A percentile compares a stretch with the other conserved stretches of the same genome.
Evolutionary conservation across 2,113 vertebrate species (phyloP).

Genomic region (Triplophysa siluroides): DNA sequence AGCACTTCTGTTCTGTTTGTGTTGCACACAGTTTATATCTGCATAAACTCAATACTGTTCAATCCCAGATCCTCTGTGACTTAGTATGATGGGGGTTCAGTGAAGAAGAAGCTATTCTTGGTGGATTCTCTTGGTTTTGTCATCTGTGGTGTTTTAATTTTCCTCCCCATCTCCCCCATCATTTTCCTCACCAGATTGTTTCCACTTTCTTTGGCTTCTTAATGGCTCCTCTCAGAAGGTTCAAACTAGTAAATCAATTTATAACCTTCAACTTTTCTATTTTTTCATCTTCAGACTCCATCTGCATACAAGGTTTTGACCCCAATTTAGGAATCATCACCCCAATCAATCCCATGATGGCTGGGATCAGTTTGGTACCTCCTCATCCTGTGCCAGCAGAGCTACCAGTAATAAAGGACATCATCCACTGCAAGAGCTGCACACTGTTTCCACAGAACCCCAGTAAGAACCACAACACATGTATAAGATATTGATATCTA

Average conservation of each 20-base stretch:
- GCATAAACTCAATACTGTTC: conserved; percentile 5
- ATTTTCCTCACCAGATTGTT: not conserved
- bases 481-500: not conserved
- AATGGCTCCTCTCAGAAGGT: not conserved
- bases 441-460: conserved; percentile 96
- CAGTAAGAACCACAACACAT: conserved; percentile 78
- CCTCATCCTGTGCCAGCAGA: conserved; percentile 81
- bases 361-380: conserved; percentile 84
- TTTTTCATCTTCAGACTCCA: conserved; percentile 82
- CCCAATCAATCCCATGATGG: conserved; percentile 91
- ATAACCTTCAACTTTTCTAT: conserved; percentile 25
- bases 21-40: not conserved
- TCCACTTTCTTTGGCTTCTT: conserved; percentile 12
- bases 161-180: not conserved
- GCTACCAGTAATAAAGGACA: conserved; percentile 89
- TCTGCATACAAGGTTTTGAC: conserved; percentile 92
- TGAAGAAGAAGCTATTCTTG: conserved; percentile 14
- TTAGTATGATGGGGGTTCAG: conserved; percentile 12
- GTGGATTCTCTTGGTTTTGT: conserved; percentile 32
- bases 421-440: conserved; percentile 95
- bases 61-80: not conserved
- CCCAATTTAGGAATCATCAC: conserved; percentile 86
- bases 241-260: not conserved
- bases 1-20: not conserved
- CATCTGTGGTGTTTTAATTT: not conserved